Base-by-base conservation (phyloP, 2,113 vertebrate species). In the Columbina picui region DNA sequence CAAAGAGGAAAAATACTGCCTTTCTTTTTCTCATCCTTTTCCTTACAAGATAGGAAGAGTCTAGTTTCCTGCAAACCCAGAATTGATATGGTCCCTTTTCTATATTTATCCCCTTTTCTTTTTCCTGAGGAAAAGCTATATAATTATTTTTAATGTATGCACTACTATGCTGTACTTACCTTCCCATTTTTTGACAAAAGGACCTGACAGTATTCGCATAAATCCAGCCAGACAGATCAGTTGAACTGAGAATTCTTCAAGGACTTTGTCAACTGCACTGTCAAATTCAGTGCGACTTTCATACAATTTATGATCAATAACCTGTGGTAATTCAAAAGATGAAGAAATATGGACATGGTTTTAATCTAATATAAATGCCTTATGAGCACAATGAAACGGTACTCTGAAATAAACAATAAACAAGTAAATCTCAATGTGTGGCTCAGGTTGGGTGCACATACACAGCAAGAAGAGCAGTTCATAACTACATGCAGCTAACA, bases 211-310 rank as follows among this genome's bases (percentile, higher is more conserved):
- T 96, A 99, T 99, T 75, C 99, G 97, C 99, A 99, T 99, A 97
- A 99, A 99, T 3, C 99, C 99, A 0, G 99, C 99, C 60, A 99
- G 98, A 94, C 99, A 99, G 68, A 99, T 98, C 89, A 99, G 95
- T 95, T 99, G 98, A 94, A 98, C 98, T 1, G 98, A 98, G 47
- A 99, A 99, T 56, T 99, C 99, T 74, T 98, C 96, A 27, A 99
- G 98, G 50, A 99, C 98, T 4, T 94, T 95, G 89, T 99, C 98
- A 16, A 99, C 90, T 25, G 99, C 99, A 19, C 38, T 90, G 78
- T 99, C 99, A 70, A 99, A 99, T 85, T 99, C 99, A 0, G 93
- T 60, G 25, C 99, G 98, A 77, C 98, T 99, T 69, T 98, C 98
- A 45, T 98, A 99, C 85, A 98, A 97, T 79, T 99, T 99, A 93